Conservation (phyloP, 2,888 invertebrate species). For the Scaptomyza flava region DNA sequence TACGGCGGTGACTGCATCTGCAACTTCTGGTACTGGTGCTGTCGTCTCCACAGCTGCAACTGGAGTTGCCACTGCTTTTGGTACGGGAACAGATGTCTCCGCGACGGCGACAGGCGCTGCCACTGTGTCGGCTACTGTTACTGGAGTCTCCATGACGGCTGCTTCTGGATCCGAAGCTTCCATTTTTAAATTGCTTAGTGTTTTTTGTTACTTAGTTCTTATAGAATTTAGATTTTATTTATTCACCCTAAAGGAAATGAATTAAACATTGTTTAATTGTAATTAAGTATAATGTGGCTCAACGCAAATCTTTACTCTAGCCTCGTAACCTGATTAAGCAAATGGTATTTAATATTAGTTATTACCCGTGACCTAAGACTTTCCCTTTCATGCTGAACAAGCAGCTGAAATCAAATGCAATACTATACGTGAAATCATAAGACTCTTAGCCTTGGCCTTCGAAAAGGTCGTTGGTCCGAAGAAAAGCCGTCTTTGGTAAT, state of each 20-base stretch:
- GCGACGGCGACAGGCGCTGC: not conserved
- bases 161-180: not conserved
- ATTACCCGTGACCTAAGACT: not conserved
- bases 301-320: not conserved
- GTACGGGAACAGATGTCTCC: not conserved
- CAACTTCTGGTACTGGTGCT: not conserved
- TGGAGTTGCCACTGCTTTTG: not conserved
- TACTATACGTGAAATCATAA: conserved; percentile 4
- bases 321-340: not conserved
- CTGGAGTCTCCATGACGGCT: not conserved
- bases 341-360: no score
- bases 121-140: not conserved
- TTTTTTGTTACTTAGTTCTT: not conserved
- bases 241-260: not conserved
- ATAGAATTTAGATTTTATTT: not conserved
- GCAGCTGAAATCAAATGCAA: not conserved
- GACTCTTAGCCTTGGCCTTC: conserved; percentile 48
- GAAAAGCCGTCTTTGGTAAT: conserved; percentile 4
- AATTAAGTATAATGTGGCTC: not conserved
- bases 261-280: no score
- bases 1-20: not conserved
- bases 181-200: not conserved
- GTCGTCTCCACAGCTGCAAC: not conserved
- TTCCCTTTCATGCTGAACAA: conserved; percentile 15
- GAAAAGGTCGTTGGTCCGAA: conserved; percentile 23